Conservation (phyloP, 2,113 vertebrate species). For the Clupea harengus region DNA sequence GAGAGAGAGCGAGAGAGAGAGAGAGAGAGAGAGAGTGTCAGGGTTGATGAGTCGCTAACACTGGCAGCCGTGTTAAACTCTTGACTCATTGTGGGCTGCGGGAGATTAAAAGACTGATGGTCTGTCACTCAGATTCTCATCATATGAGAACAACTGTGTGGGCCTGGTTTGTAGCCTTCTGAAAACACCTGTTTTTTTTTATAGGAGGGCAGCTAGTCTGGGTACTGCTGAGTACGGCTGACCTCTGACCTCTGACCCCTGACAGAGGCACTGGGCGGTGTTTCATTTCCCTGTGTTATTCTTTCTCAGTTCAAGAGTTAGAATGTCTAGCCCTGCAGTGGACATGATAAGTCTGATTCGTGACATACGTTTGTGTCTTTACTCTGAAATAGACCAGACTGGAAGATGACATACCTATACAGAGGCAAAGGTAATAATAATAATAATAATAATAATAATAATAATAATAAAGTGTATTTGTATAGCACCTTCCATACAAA, state of each 20-base stretch:
- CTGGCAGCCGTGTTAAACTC: slow-evolving; percentile 40
- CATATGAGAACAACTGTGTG: slow-evolving; percentile 20
- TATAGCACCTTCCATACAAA: too few species aligned
- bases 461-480: too few species aligned
- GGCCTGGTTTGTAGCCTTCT: background rate
- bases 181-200: background rate
- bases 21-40: slow-evolving; percentile 30
- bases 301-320: background rate
- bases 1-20: background rate
- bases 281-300: background rate
- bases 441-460: too few species aligned
- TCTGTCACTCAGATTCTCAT: slow-evolving; percentile 46
- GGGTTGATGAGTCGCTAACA: slow-evolving; percentile 42
- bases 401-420: background rate
- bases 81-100: slow-evolving; percentile 27
- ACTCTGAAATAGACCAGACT: background rate
- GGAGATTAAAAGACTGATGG: slow-evolving; percentile 47
- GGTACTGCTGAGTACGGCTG: background rate
- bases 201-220: background rate
- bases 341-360: background rate
- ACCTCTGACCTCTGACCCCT: background rate
- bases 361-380: background rate
- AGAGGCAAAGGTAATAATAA: too few species aligned
- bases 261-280: background rate
- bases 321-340: background rate